Percentiles rank a stretch among this genome's conserved stretches.
phyloP scores from a whole-genome alignment of 1,140 invertebrate genomes.

The Eueides isabella region DNA sequence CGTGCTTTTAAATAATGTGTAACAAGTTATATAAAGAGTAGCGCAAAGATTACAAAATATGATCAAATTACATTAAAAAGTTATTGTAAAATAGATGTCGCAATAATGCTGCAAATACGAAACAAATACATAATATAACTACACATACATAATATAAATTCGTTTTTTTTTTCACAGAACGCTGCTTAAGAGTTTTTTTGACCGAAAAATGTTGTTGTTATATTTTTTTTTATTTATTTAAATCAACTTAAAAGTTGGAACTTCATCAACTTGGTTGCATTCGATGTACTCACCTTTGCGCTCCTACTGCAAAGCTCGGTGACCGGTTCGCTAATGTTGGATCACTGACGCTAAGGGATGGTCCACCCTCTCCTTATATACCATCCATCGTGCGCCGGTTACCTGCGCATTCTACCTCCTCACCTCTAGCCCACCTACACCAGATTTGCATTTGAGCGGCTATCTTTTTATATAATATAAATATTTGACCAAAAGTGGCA shows the following conservation, averaged over 20 bases:
- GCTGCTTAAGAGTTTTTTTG: not conserved
- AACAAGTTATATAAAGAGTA: not conserved
- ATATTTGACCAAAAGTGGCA: slow-evolving; percentile 25
- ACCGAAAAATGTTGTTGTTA: not conserved
- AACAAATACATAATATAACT: not conserved
- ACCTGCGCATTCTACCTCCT: slow-evolving; percentile 33
- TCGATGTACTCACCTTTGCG: slow-evolving; percentile 24
- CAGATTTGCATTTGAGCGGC: slow-evolving; percentile 30
- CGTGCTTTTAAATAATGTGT: not conserved
- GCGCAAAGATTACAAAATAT: not conserved
- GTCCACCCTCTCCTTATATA: slow-evolving; percentile 27
- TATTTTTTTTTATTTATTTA: not conserved
- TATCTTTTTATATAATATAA: slow-evolving; percentile 26
- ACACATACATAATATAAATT: not conserved
- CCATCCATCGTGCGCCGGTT: slow-evolving; percentile 18
- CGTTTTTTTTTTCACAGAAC: not conserved
- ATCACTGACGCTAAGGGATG: slow-evolving; percentile 16
- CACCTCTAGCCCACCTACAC: slow-evolving; percentile 28
- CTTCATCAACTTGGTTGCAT: not conserved
- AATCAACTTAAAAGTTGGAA: slow-evolving; percentile 1
- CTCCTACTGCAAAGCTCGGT: not conserved
- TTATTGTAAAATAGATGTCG: not conserved
- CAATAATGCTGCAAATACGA: not conserved
- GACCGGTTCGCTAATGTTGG: slow-evolving; percentile 6
- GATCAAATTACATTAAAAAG: not conserved